Percentiles rank a stretch among this genome's conserved stretches.
Conservation (phyloP, 2,113 vertebrate species). For the Xenus cinereus region DNA sequence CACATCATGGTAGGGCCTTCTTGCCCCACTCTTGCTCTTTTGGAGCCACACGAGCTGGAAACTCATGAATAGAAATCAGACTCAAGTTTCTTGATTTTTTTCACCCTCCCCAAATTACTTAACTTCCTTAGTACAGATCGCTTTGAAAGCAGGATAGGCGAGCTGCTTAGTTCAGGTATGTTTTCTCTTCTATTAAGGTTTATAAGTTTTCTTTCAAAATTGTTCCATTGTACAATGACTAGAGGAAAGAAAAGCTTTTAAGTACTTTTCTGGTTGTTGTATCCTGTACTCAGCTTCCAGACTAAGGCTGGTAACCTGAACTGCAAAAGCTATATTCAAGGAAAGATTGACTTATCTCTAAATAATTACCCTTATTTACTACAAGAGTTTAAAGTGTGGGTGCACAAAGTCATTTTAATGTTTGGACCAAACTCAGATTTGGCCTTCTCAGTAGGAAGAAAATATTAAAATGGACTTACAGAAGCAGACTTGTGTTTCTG, state of each 20-base stretch:
- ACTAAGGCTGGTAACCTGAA: neutral
- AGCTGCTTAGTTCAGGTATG: neutral
- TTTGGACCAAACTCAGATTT: neutral
- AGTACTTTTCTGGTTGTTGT: neutral
- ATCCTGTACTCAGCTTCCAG: neutral
- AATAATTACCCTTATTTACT: neutral
- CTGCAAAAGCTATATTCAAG: neutral
- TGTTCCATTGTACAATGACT: neutral
- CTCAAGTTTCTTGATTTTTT: neutral
- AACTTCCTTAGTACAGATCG: neutral
- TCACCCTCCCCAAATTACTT: neutral
- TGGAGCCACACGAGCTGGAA: neutral
- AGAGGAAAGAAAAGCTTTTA: neutral
- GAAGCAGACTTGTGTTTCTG: neutral
- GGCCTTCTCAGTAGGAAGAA: neutral
- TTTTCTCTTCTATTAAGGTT: neutral
- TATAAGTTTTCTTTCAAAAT: neutral
- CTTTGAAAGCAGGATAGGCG: neutral
- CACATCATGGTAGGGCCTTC: neutral
- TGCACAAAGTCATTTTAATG: neutral
- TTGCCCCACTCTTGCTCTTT: neutral
- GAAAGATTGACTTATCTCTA: neutral
- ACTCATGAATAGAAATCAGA: neutral
- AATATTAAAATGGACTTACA: neutral
- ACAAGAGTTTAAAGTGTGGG: neutral